Evolutionary conservation across 2,888 invertebrate genomes (phyloP), one percentile per base, ranked within the genome.

Genomic region (Lepidocyrtoides sp.): DNA sequence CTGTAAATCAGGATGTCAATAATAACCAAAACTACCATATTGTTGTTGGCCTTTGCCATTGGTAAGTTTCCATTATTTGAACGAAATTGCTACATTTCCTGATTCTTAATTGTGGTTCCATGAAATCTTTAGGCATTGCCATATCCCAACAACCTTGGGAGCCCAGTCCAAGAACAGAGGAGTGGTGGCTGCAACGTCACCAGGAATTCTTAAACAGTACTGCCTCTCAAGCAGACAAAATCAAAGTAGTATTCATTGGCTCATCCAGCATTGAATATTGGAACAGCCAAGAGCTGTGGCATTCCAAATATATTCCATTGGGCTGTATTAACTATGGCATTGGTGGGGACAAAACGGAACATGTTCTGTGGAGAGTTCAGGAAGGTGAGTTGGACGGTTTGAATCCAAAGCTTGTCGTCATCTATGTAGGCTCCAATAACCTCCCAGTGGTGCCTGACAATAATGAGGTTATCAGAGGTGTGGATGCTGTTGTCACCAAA

Each of bases 321-420:
- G 98, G 98, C 95, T 97, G 98, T 95, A 96, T 98, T 94, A 98
- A 98, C 95, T 98, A 98, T 95, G 98, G 98, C 94, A 98, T 98
- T 95, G 97, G 98, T 23, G 23, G 48, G 2, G 41, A 72, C 44
- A 96, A 97, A 95, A 98, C 98, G 51, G 97, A 98, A 95, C 97
- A 98, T 96, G 97, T 98, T 17, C 96, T 99, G 51, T 99, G 98
- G 98, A 96, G 98, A 94, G 96, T 98, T 60, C 96, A 97, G 95
- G 98, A 98, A 95, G 98, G 98, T 81, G 98, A 98, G 95, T 95
- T 98, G 94, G 98, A 98, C 95, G 96, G 97, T 95, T 97, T 98
- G 91, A 97, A 97, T 95, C 98, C 98, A 8, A 98, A 98, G 96
- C 69, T 92, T n/a, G 57, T 90, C 0, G 90, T 92, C 5, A 48